Base-by-base conservation (phyloP, 2,888 invertebrate species). In the Lobophora halterata region DNA sequence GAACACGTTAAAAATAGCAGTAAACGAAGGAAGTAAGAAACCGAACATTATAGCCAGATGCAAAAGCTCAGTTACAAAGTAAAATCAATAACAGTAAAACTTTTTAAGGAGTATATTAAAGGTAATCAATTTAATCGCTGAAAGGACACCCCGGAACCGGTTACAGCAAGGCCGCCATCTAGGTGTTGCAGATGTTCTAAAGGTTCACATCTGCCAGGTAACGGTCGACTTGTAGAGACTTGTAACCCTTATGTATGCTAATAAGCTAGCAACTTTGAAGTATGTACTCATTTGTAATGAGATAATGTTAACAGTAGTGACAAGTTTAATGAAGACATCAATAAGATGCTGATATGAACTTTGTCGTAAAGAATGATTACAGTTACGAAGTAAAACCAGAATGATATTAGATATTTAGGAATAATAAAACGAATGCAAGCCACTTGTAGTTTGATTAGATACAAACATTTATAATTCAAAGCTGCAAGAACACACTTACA, bases 181-280 rank as follows among this genome's bases (percentile, higher is more conserved):
- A 53, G 55, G 49, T 50, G 38, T 42, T 49, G 51, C 62, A 58
- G 55, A 61, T 62, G 61, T 48, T 53, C 31, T 23, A 26, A 14
- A 49, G 45, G 36, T 38, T 31, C 27, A 49, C 38, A 52, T 54
- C 46, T 55, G 51, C 48, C 35, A 34, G 26, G 32, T 47, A 47
- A 51, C 51, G 50, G 50, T 37, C 23, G 19, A 49, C 38, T 30
- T 31, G 46, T 49, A 28, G 26, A 19, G 16, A 49, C 50, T 14
- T 47, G 49, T 5, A 25, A 41, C 35, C 25, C 29, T 34, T 30
- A 20, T 17, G 9, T 18, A 27, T 31, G 23, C 8, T 41, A 21
- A 30, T 29, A 12, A 25, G 13, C 3, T 16, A 9, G 26, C 9
- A 2, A 14, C 5, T 14, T 14, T 4, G 5, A 9, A 17, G 9